These are phyloP conservation scores for Monopterus albus DNA, from an alignment of 2,113 vertebrate species.

Conservation along the genomic window DNA sequence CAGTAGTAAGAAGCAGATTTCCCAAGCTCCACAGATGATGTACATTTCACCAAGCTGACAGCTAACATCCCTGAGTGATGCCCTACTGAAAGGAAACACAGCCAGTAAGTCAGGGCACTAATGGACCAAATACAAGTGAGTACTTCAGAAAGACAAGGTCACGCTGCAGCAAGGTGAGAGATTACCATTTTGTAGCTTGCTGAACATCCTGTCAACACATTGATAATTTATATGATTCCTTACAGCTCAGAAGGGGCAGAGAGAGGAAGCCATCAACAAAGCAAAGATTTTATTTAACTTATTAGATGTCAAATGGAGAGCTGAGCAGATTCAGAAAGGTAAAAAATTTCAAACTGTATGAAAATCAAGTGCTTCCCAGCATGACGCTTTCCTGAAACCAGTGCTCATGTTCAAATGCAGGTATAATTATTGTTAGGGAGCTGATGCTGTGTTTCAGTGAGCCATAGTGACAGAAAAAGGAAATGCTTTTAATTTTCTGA, in stretches of 20 bases:
- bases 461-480: slow-evolving; percentile 3
- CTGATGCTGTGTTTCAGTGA: slow-evolving; percentile 11
- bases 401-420: slow-evolving; percentile 23
- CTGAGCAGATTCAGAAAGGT: slow-evolving; percentile 5
- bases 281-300: background rate
- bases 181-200: slow-evolving; percentile 24
- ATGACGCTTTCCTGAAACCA: slow-evolving; percentile 29
- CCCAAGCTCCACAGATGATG: slow-evolving; percentile 1
- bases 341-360: slow-evolving; percentile 13
- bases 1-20: background rate
- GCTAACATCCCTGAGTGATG: slow-evolving; percentile 41
- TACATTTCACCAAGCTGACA: slow-evolving; percentile 8
- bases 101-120: slow-evolving; percentile 30
- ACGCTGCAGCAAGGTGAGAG: background rate
- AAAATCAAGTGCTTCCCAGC: slow-evolving; percentile 32
- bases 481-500: too few relatives aligned
- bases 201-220: slow-evolving; percentile 14
- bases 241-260: background rate
- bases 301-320: background rate
- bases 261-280: background rate
- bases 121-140: slow-evolving; percentile 41
- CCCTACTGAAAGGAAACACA: slow-evolving; percentile 21
- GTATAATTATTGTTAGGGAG: slow-evolving; percentile 7
- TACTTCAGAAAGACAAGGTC: slow-evolving; percentile 21
- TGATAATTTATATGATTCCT: slow-evolving; percentile 15